phyloP scores from a whole-genome alignment of 2,888 invertebrate genomes.

The Mesochorus sp. region DNA sequence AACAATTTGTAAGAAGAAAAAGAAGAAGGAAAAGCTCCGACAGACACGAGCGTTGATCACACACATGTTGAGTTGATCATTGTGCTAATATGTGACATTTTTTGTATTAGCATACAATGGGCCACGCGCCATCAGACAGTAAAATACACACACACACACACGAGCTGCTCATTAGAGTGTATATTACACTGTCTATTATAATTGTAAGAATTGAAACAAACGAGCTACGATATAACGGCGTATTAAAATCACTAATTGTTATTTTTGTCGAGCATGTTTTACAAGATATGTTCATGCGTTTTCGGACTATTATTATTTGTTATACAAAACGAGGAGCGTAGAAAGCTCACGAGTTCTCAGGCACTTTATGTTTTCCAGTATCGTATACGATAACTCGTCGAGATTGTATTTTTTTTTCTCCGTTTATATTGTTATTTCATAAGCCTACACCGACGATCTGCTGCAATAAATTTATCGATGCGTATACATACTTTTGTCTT shows the following conservation, averaged over 20 bases:
- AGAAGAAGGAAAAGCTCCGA: conserved; percentile 7
- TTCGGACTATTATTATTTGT: conserved; percentile 13
- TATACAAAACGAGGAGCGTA: conserved; percentile 18
- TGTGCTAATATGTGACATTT: conserved; percentile 30
- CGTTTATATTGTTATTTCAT: conserved; percentile 13
- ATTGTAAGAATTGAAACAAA: conserved; percentile 25
- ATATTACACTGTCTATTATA: conserved; percentile 45
- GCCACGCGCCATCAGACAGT: conserved; percentile 56
- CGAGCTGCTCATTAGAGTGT: conserved; percentile 57
- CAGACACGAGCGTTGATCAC: conserved; percentile 10
- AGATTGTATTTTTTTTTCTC: conserved; percentile 7
- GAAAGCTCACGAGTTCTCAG: conserved; percentile 36
- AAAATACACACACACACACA: no score
- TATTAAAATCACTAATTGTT: conserved; percentile 36
- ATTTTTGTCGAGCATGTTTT: conserved; percentile 27
- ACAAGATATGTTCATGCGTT: conserved; percentile 20
- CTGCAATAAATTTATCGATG: conserved; percentile 49
- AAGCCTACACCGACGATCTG: conserved; percentile 23
- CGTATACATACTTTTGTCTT: conserved; percentile 13
- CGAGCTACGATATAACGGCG: conserved; percentile 13
- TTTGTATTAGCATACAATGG: conserved; percentile 58
- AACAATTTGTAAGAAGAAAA: no score
- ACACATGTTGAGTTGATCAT: conserved; percentile 43
- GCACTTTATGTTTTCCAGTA: conserved; percentile 32
- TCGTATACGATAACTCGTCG: conserved; percentile 25